Percentiles rank a stretch among this genome's conserved stretches.
Conservation (phyloP, 2,888 invertebrate genomes). For the Lasioglossum malachurum region DNA sequence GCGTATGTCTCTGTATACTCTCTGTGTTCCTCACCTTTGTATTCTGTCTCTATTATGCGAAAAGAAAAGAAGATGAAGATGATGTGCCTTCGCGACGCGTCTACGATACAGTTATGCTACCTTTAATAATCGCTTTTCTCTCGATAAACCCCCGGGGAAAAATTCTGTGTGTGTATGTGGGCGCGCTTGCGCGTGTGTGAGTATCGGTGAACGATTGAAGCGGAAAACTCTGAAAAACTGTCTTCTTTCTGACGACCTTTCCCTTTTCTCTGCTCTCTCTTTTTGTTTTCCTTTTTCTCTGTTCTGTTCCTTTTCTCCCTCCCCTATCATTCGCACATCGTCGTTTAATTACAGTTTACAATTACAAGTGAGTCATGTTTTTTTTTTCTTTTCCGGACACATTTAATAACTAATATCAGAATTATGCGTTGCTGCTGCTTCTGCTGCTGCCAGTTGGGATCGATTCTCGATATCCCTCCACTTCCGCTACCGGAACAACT, state of each 20-base stretch:
- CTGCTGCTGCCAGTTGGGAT: slow-evolving; percentile 26
- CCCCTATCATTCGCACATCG: slow-evolving; percentile 47
- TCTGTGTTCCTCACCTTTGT: background rate
- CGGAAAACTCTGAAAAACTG: slow-evolving; percentile 9
- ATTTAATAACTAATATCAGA: slow-evolving; percentile 62
- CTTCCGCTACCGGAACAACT: background rate
- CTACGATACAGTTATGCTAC: slow-evolving; percentile 3
- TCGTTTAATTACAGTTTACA: slow-evolving; percentile 55
- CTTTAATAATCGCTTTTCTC: slow-evolving; percentile 20
- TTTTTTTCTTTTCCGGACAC: slow-evolving; percentile 46
- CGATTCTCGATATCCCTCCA: slow-evolving; percentile 18
- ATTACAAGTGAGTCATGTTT: slow-evolving; percentile 43
- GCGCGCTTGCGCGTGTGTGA: background rate
- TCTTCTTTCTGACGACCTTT: background rate
- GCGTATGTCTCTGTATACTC: background rate
- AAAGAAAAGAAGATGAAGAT: slow-evolving; percentile 30
- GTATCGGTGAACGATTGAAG: slow-evolving; percentile 47
- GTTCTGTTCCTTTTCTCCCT: background rate
- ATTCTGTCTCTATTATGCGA: slow-evolving; percentile 12
- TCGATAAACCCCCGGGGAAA: slow-evolving; percentile 15
- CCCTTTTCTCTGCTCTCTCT: slow-evolving; percentile 10
- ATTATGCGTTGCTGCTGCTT: slow-evolving; percentile 31
- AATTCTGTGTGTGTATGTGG: background rate
- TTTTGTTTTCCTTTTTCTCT: background rate
- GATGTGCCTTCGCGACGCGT: slow-evolving; percentile 32